Evolutionary conservation across 1,140 invertebrate genomes (phyloP), one percentile per base, ranked within the genome.

Genomic region (Nylanderia fulva): DNA sequence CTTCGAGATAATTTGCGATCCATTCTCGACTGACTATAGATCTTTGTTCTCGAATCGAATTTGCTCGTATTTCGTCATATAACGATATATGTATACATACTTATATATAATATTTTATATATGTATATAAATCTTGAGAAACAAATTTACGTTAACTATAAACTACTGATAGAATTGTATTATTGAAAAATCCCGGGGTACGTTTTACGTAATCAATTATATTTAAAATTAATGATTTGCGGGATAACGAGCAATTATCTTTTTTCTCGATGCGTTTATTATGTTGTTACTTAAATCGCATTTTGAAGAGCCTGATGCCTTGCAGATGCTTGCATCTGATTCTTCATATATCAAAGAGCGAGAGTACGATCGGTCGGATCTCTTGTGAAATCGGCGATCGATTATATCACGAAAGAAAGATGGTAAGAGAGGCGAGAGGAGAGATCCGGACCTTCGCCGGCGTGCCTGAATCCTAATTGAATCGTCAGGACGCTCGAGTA

Each of bases 381-480:
- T 86, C 80, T 85, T 68, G 77, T 89, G 72, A 86, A 88, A 89
- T 88, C 77, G 86, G 54, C 88, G 86, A 91, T 92, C 90, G 91
- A 92, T 92, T 92, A 90, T 92, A 91, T 84, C 82, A 83, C 75
- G 84, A 82, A 88, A 85, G 86, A 75, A 76, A 86, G 82, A 36
- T 39, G 71, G 71, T n/a, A 56, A 71, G 45, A 56, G 71, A 84
- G 69, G 77, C 36, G 61, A 74, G 60, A 24, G 21, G 18, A 64
- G 71, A 87, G 39, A 72, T 63, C 79, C 84, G 36, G 63, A 60
- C 72, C 89, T 88, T 58, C 42, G 71, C 90, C 86, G 89, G 45
- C 80, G 89, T 90, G 87, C 86, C 80, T 86, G 86, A 88, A 88
- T 92, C 91, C 91, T 94, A 94, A 94, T 94, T 94, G 93, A 94